Base-by-base conservation (phyloP, 2,113 vertebrate species). In the Lipotes vexillifer region DNA sequence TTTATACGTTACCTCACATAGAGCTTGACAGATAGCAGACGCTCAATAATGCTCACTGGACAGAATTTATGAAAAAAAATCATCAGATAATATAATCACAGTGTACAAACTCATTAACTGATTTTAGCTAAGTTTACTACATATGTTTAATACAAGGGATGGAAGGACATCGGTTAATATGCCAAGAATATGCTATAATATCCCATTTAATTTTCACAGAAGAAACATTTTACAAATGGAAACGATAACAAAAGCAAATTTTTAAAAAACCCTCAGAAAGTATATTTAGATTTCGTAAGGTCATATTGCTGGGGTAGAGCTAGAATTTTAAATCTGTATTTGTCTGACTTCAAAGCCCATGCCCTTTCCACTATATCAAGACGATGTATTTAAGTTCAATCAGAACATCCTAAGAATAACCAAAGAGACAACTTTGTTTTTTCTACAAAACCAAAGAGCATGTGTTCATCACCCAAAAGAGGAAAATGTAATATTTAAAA, bases 391-490 rank as follows among this genome's bases (percentile, higher is more conserved):
- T 52, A 86, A 63, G 27, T 68, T 83, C 18, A 88, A 85, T 66
- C 21, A 65, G 61, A 91, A 68, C 21, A 83, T 75, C 69, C 65
- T 84, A 82, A 96, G 82, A 25, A 89, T 23, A 96, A 86, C 82
- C 36, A 85, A 97, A 90, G 55, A 80, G 68, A 91, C 49, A 91
- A 77, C 20, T 92, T 68, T 44, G 92, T 55, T 81, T 93, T 82
- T 74, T 12, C 49, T 81, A 85, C 5, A 91, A 92, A 66, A 94
- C 94, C 88, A 92, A 94, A 93, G 59, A 81, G 20, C 27, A 52
- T 86, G 55, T 90, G 72, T 49, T 92, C n/a, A 55, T 83, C 31
- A 92, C 20, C n/a, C 49, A 85, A 93, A 97, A 86, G 33, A 83
- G 15, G 21, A 93, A 94, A 95, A 71, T 61, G 2, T 36, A 72